These are phyloP conservation scores for Macrophya alboannulata DNA, from an alignment of 2,888 invertebrate genomes.

Conservation along the genomic window DNA sequence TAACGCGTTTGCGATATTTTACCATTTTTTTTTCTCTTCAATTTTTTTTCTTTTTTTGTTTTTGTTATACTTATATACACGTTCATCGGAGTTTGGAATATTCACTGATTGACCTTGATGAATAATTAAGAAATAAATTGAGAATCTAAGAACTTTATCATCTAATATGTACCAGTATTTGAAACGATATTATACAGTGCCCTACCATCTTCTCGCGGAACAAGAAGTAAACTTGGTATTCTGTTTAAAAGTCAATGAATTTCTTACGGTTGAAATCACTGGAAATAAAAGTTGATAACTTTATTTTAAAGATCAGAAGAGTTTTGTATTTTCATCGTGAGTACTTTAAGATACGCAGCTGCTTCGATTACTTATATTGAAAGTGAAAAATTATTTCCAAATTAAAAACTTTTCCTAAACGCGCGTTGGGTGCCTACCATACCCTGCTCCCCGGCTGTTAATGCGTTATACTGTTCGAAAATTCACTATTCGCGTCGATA, in stretches of 20 bases:
- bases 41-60: neutral
- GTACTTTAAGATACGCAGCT: neutral
- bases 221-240: conserved; percentile 24
- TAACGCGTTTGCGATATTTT: neutral
- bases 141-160: neutral
- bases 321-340: conserved; percentile 30
- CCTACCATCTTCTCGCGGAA: neutral
- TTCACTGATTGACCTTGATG: neutral
- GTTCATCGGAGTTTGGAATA: neutral
- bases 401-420: conserved; percentile 5
- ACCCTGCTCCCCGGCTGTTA: neutral
- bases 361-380: conserved; percentile 20
- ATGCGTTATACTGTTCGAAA: neutral
- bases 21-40: neutral
- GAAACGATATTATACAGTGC: conserved; percentile 2
- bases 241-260: conserved; percentile 23
- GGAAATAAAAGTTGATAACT: conserved; percentile 43
- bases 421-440: neutral
- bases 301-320: conserved; percentile 34
- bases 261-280: conserved; percentile 33
- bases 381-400: neutral
- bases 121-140: conserved; percentile 6
- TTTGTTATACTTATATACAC: neutral
- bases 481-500: conserved; percentile 13
- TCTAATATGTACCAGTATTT: neutral